Base-by-base conservation (phyloP, 53 echinoderm and acorn worm genomes). In the Patiria pectinifera region DNA sequence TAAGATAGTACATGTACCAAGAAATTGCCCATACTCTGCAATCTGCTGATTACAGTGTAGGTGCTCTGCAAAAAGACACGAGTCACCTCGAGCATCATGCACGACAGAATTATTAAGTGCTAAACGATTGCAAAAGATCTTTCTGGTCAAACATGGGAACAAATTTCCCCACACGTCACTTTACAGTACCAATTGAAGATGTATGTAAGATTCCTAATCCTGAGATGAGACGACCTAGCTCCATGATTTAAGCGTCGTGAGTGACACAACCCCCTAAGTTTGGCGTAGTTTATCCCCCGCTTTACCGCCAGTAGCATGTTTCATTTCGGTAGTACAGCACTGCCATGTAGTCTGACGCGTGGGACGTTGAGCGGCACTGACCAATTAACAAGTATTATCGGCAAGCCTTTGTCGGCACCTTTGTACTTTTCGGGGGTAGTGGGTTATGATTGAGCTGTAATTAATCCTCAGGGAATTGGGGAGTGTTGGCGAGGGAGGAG, bases 371-470 rank as follows among this genome's bases (percentile, higher is more conserved):
- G 78, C 92, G 46, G 92, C 87, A 59, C 88, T 87, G 93, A 83
- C 88, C 93, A 93, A 93, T 93, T 93, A 92, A 85, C 92, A 45
- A 83, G 53, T 87, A 88, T 88, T 80, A 93, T 93, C 93, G 93
- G 93, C 88, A 43, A 62, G 87, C 88, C 88, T 93, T 93, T 93
- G 93, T 93, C 93, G 93, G 93, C 83, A 26, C 71, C 74, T 93
- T 82, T 88, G 59, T 87, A 61, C 82, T 88, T 82, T 83, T 84
- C 45, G 13, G 82, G 93, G 81, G 86, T 88, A 82, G 83, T 83
- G 88, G 88, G 71, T 82, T 76, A 80, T 88, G 88, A 83, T 87
- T 87, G 88, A 88, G 82, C 80, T 80, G 78, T 88, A 93, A 93
- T 93, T 93, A 93, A 84, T 93, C 93, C 83, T 76, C 24, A 59